phyloP scores from a whole-genome alignment of 2,797 vertebrate genomes.

The Sebastes cheni region DNA sequence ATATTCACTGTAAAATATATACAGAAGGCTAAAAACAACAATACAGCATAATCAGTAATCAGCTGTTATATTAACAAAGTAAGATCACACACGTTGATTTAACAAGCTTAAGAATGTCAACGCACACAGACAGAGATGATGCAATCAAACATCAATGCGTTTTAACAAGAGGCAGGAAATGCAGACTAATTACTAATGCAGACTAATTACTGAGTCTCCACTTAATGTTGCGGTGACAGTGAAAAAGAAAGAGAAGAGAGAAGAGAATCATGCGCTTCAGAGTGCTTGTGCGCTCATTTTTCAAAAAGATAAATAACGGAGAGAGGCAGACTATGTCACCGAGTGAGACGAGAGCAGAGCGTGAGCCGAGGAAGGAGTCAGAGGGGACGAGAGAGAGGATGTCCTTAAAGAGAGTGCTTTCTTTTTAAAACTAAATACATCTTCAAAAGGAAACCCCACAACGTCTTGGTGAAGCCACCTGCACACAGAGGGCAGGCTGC shows the following conservation, averaged over 20 bases:
- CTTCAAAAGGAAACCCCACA: constrained; percentile 69
- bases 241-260: constrained; percentile 2
- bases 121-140: constrained; percentile 32
- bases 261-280: constrained; percentile 18
- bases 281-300: constrained; percentile 26
- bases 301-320: constrained; percentile 6
- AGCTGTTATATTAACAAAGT: constrained; percentile 17
- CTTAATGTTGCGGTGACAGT: constrained; percentile 11
- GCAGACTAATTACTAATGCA: constrained; percentile 46
- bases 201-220: constrained; percentile 39
- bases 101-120: constrained; percentile 31
- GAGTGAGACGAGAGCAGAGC: constrained; percentile 2
- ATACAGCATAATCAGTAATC: background rate
- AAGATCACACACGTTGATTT: constrained; percentile 31
- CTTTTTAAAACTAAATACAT: constrained; percentile 52
- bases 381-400: constrained; percentile 22
- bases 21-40: background rate
- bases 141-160: constrained; percentile 41
- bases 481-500: constrained; percentile 78
- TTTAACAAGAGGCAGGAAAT: constrained; percentile 45
- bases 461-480: constrained; percentile 76
- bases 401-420: constrained; percentile 49
- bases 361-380: constrained; percentile 20
- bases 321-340: background rate
- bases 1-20: background rate